Evolutionary conservation across 1,140 invertebrate species (phyloP).

Genomic region (Ceratosolen fusciceps): DNA sequence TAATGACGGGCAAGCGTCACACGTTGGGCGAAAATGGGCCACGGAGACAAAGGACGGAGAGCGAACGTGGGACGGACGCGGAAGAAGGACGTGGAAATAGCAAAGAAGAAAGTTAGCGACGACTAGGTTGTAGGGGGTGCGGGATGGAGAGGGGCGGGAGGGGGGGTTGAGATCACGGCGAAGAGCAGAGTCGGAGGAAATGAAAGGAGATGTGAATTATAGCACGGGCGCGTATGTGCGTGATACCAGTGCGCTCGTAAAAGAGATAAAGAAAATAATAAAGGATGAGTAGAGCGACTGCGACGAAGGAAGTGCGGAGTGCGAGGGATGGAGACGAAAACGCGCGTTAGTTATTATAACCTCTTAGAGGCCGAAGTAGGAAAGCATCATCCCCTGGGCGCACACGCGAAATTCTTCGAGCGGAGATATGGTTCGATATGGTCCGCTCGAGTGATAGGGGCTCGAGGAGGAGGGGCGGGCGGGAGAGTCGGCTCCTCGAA

Average conservation of each 20-base stretch:
- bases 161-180: too few relatives aligned
- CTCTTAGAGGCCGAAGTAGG: not conserved
- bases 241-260: not conserved
- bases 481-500: not conserved
- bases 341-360: not conserved
- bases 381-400: not conserved
- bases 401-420: not conserved
- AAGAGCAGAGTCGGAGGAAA: slow-evolving; percentile 6
- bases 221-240: not conserved
- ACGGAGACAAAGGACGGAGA: slow-evolving; percentile 19
- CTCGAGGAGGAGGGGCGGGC: too few relatives aligned
- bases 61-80: too few relatives aligned
- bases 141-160: not conserved
- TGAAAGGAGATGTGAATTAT: slow-evolving; percentile 34
- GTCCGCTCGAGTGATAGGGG: too few relatives aligned
- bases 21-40: slow-evolving; percentile 15
- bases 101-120: too few relatives aligned
- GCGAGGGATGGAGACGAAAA: not conserved
- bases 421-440: slow-evolving; percentile 24
- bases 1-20: not conserved
- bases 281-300: not conserved
- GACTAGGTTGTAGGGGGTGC: too few relatives aligned
- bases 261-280: slow-evolving; percentile 37
- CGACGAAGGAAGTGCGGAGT: too few relatives aligned
- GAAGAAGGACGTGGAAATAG: not conserved